Percentiles rank a stretch among this genome's conserved stretches.
Conservation (phyloP, 2,113 vertebrate species). For the Carassius gibelio region DNA sequence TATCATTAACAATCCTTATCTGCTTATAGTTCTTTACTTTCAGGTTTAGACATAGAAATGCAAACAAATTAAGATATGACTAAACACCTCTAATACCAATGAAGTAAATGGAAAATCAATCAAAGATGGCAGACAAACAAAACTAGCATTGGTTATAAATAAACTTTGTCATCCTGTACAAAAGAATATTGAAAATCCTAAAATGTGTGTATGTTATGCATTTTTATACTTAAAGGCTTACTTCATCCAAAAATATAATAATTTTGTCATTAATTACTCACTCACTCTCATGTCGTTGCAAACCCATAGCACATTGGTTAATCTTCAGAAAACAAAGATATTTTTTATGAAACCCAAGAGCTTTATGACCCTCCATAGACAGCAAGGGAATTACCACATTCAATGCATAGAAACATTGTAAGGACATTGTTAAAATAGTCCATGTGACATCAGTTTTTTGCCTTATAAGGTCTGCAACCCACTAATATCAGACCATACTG, state of each 20-base stretch:
- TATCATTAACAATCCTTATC: conserved; percentile 39
- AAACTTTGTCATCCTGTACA: not conserved
- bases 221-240: no score
- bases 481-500: not conserved
- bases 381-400: no score
- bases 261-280: no score
- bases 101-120: not conserved
- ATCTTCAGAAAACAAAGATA: no score
- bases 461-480: not conserved
- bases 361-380: no score
- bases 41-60: conserved; percentile 1
- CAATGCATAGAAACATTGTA: no score
- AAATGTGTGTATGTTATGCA: no score
- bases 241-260: no score
- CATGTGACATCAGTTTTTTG: not conserved
- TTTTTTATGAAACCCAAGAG: no score
- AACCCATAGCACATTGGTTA: no score
- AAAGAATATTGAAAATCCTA: not conserved
- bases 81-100: not conserved
- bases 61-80: not conserved
- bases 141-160: not conserved
- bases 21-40: not conserved
- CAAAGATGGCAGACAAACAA: not conserved
- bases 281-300: no score
- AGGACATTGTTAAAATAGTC: no score